Evolutionary conservation across 2,113 vertebrate genomes (phyloP).

Genomic region (Atlantisia rogersi): DNA sequence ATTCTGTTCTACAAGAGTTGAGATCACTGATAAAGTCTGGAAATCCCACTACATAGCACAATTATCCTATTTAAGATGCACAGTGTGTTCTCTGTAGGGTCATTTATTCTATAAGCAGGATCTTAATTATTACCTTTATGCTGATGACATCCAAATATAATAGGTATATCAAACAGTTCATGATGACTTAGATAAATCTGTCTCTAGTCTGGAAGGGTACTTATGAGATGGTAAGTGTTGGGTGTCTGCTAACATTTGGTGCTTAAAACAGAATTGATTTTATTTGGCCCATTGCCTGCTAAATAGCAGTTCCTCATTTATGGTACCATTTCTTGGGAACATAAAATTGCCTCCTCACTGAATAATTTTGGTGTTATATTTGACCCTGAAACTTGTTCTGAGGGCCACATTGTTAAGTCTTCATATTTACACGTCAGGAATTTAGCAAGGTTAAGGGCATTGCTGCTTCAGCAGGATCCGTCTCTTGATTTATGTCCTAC

Average conservation of each 20-base stretch:
- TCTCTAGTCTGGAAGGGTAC: background rate
- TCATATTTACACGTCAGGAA: conserved; percentile 32
- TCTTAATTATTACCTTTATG: conserved; percentile 43
- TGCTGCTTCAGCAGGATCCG: conserved; percentile 42
- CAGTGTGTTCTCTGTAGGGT: background rate
- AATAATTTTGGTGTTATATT: background rate
- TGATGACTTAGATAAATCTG: conserved; percentile 18
- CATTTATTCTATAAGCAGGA: background rate
- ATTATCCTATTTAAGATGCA: background rate
- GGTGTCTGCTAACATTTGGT: conserved; percentile 1
- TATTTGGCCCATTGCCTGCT: conserved; percentile 8
- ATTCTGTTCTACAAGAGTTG: background rate
- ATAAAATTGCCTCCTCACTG: background rate
- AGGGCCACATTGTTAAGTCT: background rate
- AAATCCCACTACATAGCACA: background rate
- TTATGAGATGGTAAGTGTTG: background rate
- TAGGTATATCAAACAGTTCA: conserved; percentile 6
- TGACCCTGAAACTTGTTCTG: conserved; percentile 26
- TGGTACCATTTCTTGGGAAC: background rate
- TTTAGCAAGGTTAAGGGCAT: conserved; percentile 35
- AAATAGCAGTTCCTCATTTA: background rate
- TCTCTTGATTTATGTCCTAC: conserved; percentile 37
- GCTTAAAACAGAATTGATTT: background rate
- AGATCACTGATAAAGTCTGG: background rate
- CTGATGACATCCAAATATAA: conserved; percentile 34